Conservation (phyloP, 1,140 invertebrate species). For the Mylabris phalerata region DNA sequence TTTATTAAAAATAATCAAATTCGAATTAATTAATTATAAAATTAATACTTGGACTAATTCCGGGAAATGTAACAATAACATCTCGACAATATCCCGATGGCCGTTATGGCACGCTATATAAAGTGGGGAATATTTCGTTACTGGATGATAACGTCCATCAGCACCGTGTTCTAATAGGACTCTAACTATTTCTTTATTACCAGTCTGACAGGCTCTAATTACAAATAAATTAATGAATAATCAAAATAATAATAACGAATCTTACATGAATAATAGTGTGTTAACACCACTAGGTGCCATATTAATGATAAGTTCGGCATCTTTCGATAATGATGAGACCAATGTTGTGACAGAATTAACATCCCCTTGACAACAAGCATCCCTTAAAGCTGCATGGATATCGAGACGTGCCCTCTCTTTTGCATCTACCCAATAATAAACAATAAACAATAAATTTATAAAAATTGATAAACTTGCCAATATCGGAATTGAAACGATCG, state of each 20-base stretch:
- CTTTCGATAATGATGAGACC: conserved; percentile 55
- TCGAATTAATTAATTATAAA: background rate
- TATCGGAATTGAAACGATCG: conserved; percentile 24
- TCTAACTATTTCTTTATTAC: conserved; percentile 71
- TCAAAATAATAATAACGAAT: background rate
- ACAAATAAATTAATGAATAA: conserved; percentile 22
- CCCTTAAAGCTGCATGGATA: conserved; percentile 63
- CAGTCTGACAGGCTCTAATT: conserved; percentile 70
- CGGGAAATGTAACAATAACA: conserved; percentile 66
- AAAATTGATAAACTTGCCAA: conserved; percentile 25
- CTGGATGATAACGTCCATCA: conserved; percentile 78
- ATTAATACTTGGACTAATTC: conserved; percentile 56
- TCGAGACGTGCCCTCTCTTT: conserved; percentile 63
- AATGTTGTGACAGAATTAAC: conserved; percentile 53
- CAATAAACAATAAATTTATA: background rate
- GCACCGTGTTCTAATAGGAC: conserved; percentile 74
- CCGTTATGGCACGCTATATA: conserved; percentile 88
- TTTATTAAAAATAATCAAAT: conserved; percentile 8
- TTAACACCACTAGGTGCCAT: conserved; percentile 79
- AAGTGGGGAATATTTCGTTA: conserved; percentile 86
- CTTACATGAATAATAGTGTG: conserved; percentile 78
- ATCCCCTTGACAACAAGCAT: conserved; percentile 66
- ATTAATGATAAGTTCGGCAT: conserved; percentile 71
- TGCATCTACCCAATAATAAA: conserved; percentile 49
- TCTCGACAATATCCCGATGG: conserved; percentile 69